Evolutionary conservation across 2,113 vertebrate genomes (phyloP), one percentile per base, ranked within the genome.

Genomic region (Sarotherodon lohbergeri): DNA sequence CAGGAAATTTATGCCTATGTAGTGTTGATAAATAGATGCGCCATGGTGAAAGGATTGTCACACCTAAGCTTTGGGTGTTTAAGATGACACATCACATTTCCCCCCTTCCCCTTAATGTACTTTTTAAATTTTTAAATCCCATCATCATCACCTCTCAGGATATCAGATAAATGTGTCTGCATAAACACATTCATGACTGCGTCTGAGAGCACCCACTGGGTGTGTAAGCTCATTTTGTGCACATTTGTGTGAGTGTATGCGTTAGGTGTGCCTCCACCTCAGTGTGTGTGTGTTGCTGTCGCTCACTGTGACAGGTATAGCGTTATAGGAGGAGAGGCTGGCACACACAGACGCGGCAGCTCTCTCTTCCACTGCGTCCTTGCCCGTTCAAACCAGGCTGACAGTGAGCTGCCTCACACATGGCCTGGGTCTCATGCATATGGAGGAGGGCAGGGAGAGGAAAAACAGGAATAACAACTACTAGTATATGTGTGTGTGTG

Each of bases 301-400:
- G 76, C 86, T 96, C 95, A 94, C 80, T 81, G 82, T 97, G 95
- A 96, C 94, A 94, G 95, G 91, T 92, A 85, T 83, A 92, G 87
- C 50, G 66, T 80, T 80, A 89, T 43, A 91, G 85, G 36, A 88
- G 87, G 54, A 86, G 85, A 93, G 87, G 86, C 56, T 87, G 82
- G 82, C 83, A 71, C 57, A 63, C 85, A 78, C 84, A 84, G 78
- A 87, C 10, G 59, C 82, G 1, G 83, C 59, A 84, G 80, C 81
- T 61, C 88, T 68, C 83, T 78, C 48, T 90, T 88, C 85, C 87
- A 86, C 52, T 2, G 86, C 55, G 93, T 95, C 95, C 96, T 96
- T 96, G 95, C 90, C 95, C 83, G 83, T 92, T 95, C 94, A 96
- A 92, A 94, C 94, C 94, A 82, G 78, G 89, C 94, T 95, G 95